A percentile compares a stretch with the other conserved stretches of the same genome.
phyloP scores from a whole-genome alignment of 1,140 invertebrate genomes.

The Drosophila bocki region DNA sequence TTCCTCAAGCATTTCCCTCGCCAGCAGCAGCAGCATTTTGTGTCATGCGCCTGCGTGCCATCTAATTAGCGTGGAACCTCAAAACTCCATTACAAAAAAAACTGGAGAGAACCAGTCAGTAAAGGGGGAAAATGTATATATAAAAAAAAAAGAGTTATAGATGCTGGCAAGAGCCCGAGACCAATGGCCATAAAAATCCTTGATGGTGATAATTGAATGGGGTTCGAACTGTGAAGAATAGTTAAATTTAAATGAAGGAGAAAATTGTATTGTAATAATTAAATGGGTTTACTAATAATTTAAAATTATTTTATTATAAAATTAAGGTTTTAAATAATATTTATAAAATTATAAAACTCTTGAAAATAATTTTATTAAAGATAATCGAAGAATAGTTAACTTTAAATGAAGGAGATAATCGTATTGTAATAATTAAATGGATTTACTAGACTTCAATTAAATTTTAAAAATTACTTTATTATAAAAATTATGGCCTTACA shows the following conservation, averaged over 20 bases:
- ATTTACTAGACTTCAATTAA: too few species aligned
- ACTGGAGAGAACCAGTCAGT: neutral
- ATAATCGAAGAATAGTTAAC: too few species aligned
- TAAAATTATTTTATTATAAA: too few species aligned
- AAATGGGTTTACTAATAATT: too few species aligned
- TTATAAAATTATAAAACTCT: too few species aligned
- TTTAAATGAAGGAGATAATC: too few species aligned
- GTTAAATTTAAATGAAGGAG: neutral
- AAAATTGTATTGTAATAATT: too few species aligned
- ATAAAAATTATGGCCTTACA: too few species aligned
- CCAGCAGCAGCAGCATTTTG: slow-evolving; percentile 13
- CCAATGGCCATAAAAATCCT: slow-evolving; percentile 10
- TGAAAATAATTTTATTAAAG: too few species aligned
- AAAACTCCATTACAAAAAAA: slow-evolving; percentile 32
- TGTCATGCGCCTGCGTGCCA: slow-evolving; percentile 70
- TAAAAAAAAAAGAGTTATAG: neutral
- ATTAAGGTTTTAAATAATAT: too few species aligned
- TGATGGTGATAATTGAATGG: slow-evolving; percentile 15
- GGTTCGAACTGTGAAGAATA: neutral
- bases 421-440: too few species aligned
- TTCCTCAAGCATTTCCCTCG: slow-evolving; percentile 5
- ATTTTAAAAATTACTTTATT: too few species aligned
- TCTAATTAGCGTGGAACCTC: slow-evolving; percentile 67
- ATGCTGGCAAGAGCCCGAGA: neutral
- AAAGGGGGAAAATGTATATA: neutral